Percentiles rank a stretch among this genome's conserved stretches.
phyloP scores from a whole-genome alignment of 2,113 vertebrate species.

The Trinectes maculatus region DNA sequence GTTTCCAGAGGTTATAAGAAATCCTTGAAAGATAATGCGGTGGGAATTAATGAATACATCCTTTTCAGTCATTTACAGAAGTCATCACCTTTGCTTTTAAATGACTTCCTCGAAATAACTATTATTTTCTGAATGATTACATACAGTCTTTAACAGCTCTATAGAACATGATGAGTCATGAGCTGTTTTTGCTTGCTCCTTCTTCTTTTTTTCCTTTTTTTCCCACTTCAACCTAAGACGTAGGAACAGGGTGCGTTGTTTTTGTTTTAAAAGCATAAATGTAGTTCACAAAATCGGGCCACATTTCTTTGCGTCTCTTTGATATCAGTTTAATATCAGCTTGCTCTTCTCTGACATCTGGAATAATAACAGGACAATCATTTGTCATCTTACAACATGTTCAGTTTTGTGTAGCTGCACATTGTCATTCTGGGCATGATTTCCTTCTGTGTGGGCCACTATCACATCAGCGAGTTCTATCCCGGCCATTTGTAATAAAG shows the following conservation, averaged over 20 bases:
- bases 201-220: slow-evolving; percentile 31
- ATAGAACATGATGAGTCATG: slow-evolving; percentile 48
- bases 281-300: neutral
- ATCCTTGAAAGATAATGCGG: slow-evolving; percentile 23
- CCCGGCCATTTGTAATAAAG: slow-evolving; percentile 33
- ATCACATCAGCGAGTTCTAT: slow-evolving; percentile 18
- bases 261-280: too few relatives aligned
- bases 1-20: slow-evolving; percentile 30
- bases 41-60: slow-evolving; percentile 4
- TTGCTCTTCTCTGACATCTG: slow-evolving; percentile 5
- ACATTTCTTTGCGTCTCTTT: slow-evolving; percentile 4
- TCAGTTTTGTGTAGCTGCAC: slow-evolving; percentile 22
- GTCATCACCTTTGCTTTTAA: slow-evolving; percentile 3
- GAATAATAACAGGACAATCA: slow-evolving; percentile 20
- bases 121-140: neutral
- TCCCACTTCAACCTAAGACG: slow-evolving; percentile 8
- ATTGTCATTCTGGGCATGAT: slow-evolving; percentile 30
- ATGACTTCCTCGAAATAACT: neutral
- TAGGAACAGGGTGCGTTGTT: slow-evolving; percentile 2
- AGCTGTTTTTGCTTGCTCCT: slow-evolving; percentile 43
- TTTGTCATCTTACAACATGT: slow-evolving; percentile 38
- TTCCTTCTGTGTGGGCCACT: slow-evolving; percentile 28
- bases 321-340: slow-evolving; percentile 20
- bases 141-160: too few relatives aligned
- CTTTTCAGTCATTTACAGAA: neutral